phyloP scores from a whole-genome alignment of 2,797 vertebrate species.

The Cephalopachus bancanus region DNA sequence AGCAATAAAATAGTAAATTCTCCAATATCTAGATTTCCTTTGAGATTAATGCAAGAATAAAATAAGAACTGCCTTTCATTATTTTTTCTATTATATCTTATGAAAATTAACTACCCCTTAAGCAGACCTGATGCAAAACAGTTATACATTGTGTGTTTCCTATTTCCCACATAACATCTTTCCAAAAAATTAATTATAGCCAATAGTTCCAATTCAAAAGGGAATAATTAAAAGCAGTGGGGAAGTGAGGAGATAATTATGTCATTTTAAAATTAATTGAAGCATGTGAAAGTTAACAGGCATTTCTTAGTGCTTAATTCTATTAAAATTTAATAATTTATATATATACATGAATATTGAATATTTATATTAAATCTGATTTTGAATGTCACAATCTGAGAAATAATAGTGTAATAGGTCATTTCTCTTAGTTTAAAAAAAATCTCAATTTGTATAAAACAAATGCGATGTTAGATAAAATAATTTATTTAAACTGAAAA shows the following conservation, averaged over 20 bases:
- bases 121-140: slow-evolving; percentile 79
- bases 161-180: slow-evolving; percentile 76
- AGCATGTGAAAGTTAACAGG: slow-evolving; percentile 86
- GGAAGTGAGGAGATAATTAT: slow-evolving; percentile 83
- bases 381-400: slow-evolving; percentile 29
- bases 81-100: slow-evolving; percentile 81
- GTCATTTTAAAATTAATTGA: slow-evolving; percentile 87
- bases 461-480: not conserved
- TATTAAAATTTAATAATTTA: slow-evolving; percentile 73
- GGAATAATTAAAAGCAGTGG: slow-evolving; percentile 85
- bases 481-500: slow-evolving; percentile 1
- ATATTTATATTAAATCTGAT: slow-evolving; percentile 57
- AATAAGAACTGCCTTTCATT: slow-evolving; percentile 81
- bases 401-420: slow-evolving; percentile 42
- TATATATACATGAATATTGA: not conserved
- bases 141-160: slow-evolving; percentile 75
- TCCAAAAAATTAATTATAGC: slow-evolving; percentile 84
- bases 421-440: slow-evolving; percentile 8
- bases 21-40: slow-evolving; percentile 60
- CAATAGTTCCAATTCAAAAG: slow-evolving; percentile 85
- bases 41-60: slow-evolving; percentile 78
- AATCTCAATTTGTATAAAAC: not conserved
- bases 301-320: slow-evolving; percentile 82
- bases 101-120: slow-evolving; percentile 86
- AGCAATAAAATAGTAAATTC: slow-evolving; percentile 66